Evolutionary conservation across 2,113 vertebrate genomes (phyloP), one percentile per base, ranked within the genome.

Genomic region (Bombycilla garrulus): DNA sequence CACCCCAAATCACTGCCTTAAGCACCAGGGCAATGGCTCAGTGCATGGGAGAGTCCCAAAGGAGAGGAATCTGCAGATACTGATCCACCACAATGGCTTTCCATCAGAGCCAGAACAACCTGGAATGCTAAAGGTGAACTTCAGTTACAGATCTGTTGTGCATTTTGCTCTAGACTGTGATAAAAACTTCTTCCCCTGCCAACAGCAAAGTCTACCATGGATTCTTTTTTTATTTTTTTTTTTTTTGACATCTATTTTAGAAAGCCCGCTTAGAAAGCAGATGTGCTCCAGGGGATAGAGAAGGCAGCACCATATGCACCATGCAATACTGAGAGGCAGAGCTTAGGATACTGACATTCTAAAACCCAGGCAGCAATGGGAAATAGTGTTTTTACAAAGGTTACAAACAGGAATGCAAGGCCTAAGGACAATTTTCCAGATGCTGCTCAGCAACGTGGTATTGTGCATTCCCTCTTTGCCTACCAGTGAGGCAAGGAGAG

Each of bases 321-420:
- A 81, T 79, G 90, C 50, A 95, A 95, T 60, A 66, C 93, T 13
- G 58, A 86, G 76, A 92, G 65, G 92, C 28, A 95, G 90, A 91
- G 91, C 93, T 95, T 33, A 72, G 89, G 62, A 82, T 81, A 92
- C 2, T 94, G 96, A 92, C 95, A 94, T 97, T 97, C 91, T 79
- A 96, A 96, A 96, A 96, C 56, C 36, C 0, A 1, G 86, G 78
- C 0, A 95, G 96, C 93, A 45, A 86, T 31, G 90, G 95, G 95
- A 97, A 97, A 93, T 88, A 79, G 50, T 91, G 82, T 82, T 97
- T 97, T 95, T 81, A 95, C 92, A 95, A 93, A 97, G 95, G 94
- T 94, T 93, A 95, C 83, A 83, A 91, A 95, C 64, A 95, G n/a
- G 69, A 96, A 93, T 42, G 65, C 80, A 78, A 92, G 86, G 71